Evolutionary conservation across 2,797 vertebrate species (phyloP), one percentile per base, ranked within the genome.

Genomic region (Huso huso): DNA sequence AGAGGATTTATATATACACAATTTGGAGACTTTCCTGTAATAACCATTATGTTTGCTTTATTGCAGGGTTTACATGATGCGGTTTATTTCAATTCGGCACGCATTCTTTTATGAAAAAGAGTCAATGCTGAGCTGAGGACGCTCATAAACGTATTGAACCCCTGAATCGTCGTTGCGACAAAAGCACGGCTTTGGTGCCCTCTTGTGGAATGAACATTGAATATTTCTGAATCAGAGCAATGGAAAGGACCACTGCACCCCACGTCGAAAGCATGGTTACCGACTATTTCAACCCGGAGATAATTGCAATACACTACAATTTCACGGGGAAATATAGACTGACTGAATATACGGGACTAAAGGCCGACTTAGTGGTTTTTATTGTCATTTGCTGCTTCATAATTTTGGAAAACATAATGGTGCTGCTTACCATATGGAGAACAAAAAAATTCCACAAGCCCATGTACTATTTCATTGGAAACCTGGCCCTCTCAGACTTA

Each of bases 381-480:
- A 97, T 99, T 77, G 88, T 95, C 7, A 94, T 98, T 70, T 99
- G 96, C 82, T 95, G 95, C 85, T 93, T 95, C 76, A 99, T 99
- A 82, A 93, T 98, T 75, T 77, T 98, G 37, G 96, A 98, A 84
- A 99, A 99, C 76, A 79, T 98, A 66, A 88, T 99, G 73, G 96
- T 99, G 57, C 84, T 99, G 73, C 83, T 95, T 71, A 97, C 96
- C 69, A 97, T 99, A 74, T 98, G 95, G 95, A 93, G 93, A 77
- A 99, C 95, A 83, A 97, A 97, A 90, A 98, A 97, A 80, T 98
- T 99, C 80, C 96, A 98, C 86, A 92, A 95, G 69, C 95, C 96
- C 68, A 98, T 98, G 95, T 99, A 96, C 83, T 98, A 97, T 82
- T 99, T 99, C 79, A 98, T 99, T 10, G 96, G 96, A 50, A 99